These are phyloP conservation scores for Eleutherodactylus coqui DNA, from an alignment of 2,797 vertebrate species.

Conservation along the genomic window DNA sequence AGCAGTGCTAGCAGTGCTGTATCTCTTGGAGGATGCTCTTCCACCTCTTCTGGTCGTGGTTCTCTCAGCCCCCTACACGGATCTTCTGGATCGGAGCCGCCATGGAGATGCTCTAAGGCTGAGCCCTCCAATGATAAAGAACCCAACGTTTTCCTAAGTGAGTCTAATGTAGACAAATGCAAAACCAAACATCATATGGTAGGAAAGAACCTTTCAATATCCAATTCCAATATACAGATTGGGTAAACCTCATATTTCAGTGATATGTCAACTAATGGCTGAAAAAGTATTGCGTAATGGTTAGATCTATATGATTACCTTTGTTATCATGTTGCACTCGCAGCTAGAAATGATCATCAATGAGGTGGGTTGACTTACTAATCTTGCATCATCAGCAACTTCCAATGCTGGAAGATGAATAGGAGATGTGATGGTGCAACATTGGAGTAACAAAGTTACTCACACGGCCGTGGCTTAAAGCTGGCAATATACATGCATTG, in stretches of 20 bases:
- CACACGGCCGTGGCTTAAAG: background rate
- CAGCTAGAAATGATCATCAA: background rate
- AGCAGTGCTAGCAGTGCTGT: slow-evolving; percentile 72
- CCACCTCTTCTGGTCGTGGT: slow-evolving; percentile 79
- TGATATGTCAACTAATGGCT: background rate
- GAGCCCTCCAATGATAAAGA: slow-evolving; percentile 56
- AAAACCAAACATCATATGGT: background rate
- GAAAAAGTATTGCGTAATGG: background rate
- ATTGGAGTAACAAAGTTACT: background rate
- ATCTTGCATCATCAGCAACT: background rate
- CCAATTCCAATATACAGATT: no score
- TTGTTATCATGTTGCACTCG: background rate
- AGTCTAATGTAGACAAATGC: background rate
- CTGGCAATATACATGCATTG: background rate
- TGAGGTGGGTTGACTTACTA: background rate
- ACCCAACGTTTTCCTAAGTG: slow-evolving; percentile 42
- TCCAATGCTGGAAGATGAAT: background rate
- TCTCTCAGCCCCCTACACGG: slow-evolving; percentile 73
- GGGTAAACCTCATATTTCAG: background rate
- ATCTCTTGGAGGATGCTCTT: slow-evolving; percentile 77
- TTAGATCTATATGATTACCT: background rate
- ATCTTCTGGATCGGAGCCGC: slow-evolving; percentile 52
- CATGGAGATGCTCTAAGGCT: slow-evolving; percentile 66
- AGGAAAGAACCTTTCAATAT: no score
- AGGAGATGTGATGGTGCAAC: background rate